Conservation (phyloP, 2,888 invertebrate genomes). For the Dromius quadrimaculatus region DNA sequence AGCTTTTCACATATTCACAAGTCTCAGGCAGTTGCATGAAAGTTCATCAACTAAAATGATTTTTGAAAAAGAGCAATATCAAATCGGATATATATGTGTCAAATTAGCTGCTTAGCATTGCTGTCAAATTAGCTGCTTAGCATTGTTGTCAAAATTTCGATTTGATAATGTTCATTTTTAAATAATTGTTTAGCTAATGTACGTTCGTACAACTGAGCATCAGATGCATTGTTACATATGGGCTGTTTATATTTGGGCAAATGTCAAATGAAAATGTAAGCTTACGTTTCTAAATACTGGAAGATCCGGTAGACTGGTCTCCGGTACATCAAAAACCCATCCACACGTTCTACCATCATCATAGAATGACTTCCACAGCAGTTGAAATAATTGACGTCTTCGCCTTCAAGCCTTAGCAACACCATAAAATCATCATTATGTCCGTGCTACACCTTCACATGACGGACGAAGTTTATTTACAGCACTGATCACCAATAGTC, state of each 20-base stretch:
- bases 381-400: neutral
- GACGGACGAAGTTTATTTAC: too few species aligned
- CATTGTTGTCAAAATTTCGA: too few species aligned
- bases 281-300: slow-evolving; percentile 88
- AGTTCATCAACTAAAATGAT: too few species aligned
- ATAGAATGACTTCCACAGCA: slow-evolving; percentile 46
- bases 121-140: too few species aligned
- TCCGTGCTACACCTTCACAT: slow-evolving; percentile 6
- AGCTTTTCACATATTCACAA: too few species aligned
- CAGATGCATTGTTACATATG: slow-evolving; percentile 5
- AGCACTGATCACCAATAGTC: neutral
- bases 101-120: too few species aligned
- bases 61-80: too few species aligned
- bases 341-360: slow-evolving; percentile 81
- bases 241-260: slow-evolving; percentile 24
- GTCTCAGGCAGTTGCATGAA: too few species aligned
- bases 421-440: slow-evolving; percentile 4
- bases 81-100: too few species aligned
- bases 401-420: neutral
- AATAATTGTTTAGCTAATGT: too few species aligned
- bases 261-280: slow-evolving; percentile 59
- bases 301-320: slow-evolving; percentile 85
- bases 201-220: slow-evolving; percentile 29
- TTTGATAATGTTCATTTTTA: too few species aligned
- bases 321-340: slow-evolving; percentile 83